Base-by-base conservation (phyloP, 1,140 invertebrate species). In the Neodiprion virginianus region DNA sequence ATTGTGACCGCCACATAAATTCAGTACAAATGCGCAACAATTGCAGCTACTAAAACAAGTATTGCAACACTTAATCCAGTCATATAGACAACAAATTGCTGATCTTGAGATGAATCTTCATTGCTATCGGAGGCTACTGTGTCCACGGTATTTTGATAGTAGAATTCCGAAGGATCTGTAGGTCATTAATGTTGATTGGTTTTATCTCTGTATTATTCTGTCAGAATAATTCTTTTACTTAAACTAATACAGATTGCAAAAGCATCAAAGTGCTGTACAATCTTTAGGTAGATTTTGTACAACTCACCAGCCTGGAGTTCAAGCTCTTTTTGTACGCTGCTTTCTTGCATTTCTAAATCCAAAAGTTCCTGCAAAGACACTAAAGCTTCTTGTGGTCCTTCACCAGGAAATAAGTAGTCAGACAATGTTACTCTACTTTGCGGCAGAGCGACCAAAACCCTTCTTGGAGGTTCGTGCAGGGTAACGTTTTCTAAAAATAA, bases 361-460 rank as follows among this genome's bases (percentile, higher is more conserved):
- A 96, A 84, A 67, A 96, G 87, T 83, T 96, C 94, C 80, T 92
- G 89, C 9, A 96, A 90, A 1, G 94, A 93, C 48, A 92, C 89
- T 65, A 95, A 85, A 8, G 93, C 93, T 84, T 96, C 95, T 67
- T 92, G 90, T 0, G 92, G 90, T 2, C 92, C 93, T 88, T 96
- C 95, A 8, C 95, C 95, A 73, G 94, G 95, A 82, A 96, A 96
- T 65, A 96, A 86, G 86, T 97, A 97, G 85, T 96, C 95, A 71
- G 94, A 95, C 8, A 96, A 89, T 23, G 92, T 92, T 23, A 96
- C 84, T 75, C 91, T 89, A 48, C 90, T 92, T 40, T 91, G 88
- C 48, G 92, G 91, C 9, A 95, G 82, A 40, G 91, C 89, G 8
- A 95, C 92, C 72, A 95, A 89, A 3, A 96, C 94, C 79, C 95